A percentile compares a stretch with the other conserved stretches of the same genome.
Conservation (phyloP, 2,888 invertebrate genomes). For the Lasius fuliginosus region DNA sequence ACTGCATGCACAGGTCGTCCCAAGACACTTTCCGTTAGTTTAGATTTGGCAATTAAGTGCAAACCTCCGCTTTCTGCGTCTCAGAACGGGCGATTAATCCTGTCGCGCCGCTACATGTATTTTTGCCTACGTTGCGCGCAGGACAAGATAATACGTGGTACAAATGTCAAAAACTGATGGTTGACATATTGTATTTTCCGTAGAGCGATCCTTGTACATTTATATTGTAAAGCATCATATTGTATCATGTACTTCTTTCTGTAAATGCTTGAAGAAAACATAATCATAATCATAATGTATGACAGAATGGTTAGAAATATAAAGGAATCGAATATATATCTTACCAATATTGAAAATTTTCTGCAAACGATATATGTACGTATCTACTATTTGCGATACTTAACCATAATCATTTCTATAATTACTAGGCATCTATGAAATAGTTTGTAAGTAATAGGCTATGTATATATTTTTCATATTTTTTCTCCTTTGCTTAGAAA, state of each 20-base stretch:
- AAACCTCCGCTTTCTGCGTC: background rate
- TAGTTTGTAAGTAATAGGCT: background rate
- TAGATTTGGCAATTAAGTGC: slow-evolving; percentile 40
- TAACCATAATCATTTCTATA: background rate
- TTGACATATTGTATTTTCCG: slow-evolving; percentile 4
- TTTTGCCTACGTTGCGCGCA: background rate
- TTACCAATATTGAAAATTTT: background rate
- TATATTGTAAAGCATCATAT: background rate
- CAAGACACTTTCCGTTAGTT: slow-evolving; percentile 43
- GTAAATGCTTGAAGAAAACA: background rate
- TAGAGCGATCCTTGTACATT: background rate
- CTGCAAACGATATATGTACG: background rate
- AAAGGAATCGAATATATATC: background rate
- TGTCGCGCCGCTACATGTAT: slow-evolving; percentile 24
- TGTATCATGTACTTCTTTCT: background rate
- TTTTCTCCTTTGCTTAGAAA: no score
- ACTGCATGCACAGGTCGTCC: slow-evolving; percentile 20
- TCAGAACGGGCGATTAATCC: slow-evolving; percentile 29
- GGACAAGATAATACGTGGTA: background rate
- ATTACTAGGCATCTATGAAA: background rate
- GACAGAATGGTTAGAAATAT: background rate
- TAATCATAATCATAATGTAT: background rate
- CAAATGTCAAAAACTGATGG: slow-evolving; percentile 5
- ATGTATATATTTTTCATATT: background rate
- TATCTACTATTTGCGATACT: background rate